Percentiles rank a stretch among this genome's conserved stretches.
Conservation (phyloP, 2,113 vertebrate species). For the Numenius arquata region DNA sequence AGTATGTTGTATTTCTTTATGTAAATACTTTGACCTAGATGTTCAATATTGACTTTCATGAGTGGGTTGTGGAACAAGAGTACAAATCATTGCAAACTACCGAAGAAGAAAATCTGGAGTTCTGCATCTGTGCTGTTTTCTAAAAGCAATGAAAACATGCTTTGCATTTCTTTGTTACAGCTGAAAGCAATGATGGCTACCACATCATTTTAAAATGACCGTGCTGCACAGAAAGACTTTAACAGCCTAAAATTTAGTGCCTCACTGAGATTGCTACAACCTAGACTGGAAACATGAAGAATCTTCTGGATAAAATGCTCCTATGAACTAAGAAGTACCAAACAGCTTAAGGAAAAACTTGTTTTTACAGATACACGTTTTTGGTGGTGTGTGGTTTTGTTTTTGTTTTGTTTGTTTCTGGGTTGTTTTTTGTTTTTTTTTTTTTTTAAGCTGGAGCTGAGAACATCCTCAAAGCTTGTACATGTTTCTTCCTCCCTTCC, state of each 20-base stretch:
- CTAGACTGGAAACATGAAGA: conserved; percentile 44
- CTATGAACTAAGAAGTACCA: conserved; percentile 40
- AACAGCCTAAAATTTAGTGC: conserved; percentile 27
- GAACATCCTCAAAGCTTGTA: conserved; percentile 18
- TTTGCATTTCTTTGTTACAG: conserved; percentile 73
- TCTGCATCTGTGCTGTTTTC: neutral
- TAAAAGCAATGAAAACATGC: neutral
- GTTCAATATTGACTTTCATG: neutral
- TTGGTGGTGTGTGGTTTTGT: conserved; percentile 21
- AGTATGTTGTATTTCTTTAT: neutral
- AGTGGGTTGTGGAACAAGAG: neutral
- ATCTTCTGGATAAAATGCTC: conserved; percentile 39
- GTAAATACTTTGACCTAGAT: neutral
- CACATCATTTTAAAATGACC: conserved; percentile 89
- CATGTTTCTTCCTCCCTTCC: neutral
- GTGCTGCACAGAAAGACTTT: conserved; percentile 37
- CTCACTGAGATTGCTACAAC: conserved; percentile 44
- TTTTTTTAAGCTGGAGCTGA: neutral
- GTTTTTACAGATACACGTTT: conserved; percentile 19
- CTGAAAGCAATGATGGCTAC: conserved; percentile 86
- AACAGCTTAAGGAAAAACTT: conserved; percentile 12
- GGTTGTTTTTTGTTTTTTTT: neutral
- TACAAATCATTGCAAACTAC: neutral
- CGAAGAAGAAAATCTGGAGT: neutral
- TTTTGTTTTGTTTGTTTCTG: neutral